These are phyloP conservation scores for Eumeta japonica DNA, from an alignment of 1,140 invertebrate genomes.

Conservation along the genomic window DNA sequence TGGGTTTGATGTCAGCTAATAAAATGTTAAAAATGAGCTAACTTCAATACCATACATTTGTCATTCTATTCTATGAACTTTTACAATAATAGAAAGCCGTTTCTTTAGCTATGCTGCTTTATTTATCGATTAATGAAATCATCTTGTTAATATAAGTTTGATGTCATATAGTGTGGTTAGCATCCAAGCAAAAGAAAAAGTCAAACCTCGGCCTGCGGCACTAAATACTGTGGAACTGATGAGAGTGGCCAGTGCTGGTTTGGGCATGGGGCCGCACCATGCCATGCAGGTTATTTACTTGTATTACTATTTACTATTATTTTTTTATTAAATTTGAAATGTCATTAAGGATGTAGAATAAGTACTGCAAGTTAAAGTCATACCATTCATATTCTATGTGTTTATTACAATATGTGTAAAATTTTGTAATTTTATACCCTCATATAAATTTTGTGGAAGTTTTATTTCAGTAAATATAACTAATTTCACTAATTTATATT, in stretches of 20 bases:
- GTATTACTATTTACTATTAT: conserved; percentile 13
- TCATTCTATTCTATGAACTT: too few relatives aligned
- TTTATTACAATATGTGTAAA: background rate
- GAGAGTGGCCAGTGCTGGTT: conserved; percentile 86
- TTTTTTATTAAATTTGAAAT: background rate
- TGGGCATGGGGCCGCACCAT: conserved; percentile 94
- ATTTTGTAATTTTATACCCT: too few relatives aligned
- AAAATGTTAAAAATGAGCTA: too few relatives aligned
- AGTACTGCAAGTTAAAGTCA: background rate
- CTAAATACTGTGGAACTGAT: conserved; percentile 98
- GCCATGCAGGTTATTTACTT: conserved; percentile 86
- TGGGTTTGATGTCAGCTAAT: too few relatives aligned
- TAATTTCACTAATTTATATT: too few relatives aligned
- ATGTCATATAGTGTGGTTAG: conserved; percentile 63
- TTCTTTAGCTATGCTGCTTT: background rate
- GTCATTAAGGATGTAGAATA: background rate
- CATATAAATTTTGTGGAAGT: too few relatives aligned
- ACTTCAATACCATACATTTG: too few relatives aligned
- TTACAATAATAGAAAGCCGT: background rate
- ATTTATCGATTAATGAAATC: too few relatives aligned
- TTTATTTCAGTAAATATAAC: too few relatives aligned
- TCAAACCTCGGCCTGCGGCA: conserved; percentile 82
- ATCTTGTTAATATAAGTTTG: conserved; percentile 7
- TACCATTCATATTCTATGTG: background rate
- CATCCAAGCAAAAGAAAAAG: conserved; percentile 76